Evolutionary conservation across 2,797 vertebrate genomes (phyloP).

Genomic region (Galago senegalensis): DNA sequence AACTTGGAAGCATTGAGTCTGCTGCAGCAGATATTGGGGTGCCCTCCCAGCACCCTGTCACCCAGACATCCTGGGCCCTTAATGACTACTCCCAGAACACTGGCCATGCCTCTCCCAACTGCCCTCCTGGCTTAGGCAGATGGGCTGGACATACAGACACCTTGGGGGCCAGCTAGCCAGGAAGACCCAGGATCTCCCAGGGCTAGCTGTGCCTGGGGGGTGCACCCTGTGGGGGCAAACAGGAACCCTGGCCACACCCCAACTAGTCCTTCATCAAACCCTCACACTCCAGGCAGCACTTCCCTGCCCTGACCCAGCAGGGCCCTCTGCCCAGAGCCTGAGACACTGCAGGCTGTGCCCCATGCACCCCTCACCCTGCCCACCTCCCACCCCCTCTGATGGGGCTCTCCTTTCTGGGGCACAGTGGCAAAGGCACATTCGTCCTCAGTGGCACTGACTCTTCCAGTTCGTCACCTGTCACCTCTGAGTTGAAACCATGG

Average conservation of each 20-base stretch:
- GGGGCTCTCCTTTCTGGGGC: not conserved
- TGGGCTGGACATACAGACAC: not conserved
- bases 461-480: not conserved
- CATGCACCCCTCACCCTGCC: accelerated
- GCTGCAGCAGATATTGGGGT: not conserved
- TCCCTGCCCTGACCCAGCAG: not conserved
- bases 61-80: accelerated
- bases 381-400: not conserved
- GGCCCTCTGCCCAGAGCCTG: not conserved
- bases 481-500: not conserved
- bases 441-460: not conserved
- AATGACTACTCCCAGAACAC: not conserved
- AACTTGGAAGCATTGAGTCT: no score
- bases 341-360: not conserved
- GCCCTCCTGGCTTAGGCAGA: not conserved
- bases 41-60: no score
- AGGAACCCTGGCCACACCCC: no score
- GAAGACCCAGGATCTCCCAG: not conserved
- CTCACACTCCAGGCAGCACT: not conserved
- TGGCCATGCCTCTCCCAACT: not conserved
- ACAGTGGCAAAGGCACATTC: not conserved
- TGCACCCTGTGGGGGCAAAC: accelerated
- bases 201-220: not conserved
- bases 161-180: not conserved
- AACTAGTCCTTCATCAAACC: no score